Conservation (phyloP, 2,797 vertebrate genomes). For the Mus spretus region DNA sequence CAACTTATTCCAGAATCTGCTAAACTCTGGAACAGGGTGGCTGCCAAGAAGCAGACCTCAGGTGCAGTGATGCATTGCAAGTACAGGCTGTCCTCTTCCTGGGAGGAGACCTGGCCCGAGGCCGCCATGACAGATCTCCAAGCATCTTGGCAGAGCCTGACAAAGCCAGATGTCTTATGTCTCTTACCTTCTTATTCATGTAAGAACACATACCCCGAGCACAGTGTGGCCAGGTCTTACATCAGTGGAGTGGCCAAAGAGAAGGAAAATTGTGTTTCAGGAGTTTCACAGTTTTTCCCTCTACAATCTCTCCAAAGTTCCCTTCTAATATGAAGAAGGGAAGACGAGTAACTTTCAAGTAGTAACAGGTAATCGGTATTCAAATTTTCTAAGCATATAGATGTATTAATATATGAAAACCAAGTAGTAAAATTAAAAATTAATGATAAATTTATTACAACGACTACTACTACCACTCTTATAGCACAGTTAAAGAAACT, state of each 20-base stretch:
- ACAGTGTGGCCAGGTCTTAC: not conserved
- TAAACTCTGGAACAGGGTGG: not conserved
- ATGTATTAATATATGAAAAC: conserved; percentile 7
- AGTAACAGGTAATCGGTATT: not conserved
- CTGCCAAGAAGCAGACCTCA: conserved; percentile 36
- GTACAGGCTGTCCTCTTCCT: conserved; percentile 4
- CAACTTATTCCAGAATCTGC: conserved; percentile 54
- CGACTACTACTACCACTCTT: not conserved
- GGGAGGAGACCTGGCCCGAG: not conserved
- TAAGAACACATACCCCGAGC: not conserved
- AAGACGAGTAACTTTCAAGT: not conserved
- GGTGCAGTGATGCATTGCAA: not conserved
- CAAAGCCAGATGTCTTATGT: not conserved
- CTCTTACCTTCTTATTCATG: not conserved
- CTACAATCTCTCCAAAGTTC: not conserved
- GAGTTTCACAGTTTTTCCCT: not conserved
- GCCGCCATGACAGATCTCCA: not conserved
- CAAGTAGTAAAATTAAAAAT: not conserved
- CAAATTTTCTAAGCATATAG: conserved; percentile 16
- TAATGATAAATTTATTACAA: not conserved
- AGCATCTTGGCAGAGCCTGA: conserved; percentile 2
- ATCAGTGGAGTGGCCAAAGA: not conserved
- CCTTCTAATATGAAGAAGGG: not conserved
- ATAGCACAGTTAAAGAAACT: not conserved
- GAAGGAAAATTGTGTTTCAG: not conserved